phyloP scores from a whole-genome alignment of 2,888 invertebrate species.

The Platypus cylindrus region DNA sequence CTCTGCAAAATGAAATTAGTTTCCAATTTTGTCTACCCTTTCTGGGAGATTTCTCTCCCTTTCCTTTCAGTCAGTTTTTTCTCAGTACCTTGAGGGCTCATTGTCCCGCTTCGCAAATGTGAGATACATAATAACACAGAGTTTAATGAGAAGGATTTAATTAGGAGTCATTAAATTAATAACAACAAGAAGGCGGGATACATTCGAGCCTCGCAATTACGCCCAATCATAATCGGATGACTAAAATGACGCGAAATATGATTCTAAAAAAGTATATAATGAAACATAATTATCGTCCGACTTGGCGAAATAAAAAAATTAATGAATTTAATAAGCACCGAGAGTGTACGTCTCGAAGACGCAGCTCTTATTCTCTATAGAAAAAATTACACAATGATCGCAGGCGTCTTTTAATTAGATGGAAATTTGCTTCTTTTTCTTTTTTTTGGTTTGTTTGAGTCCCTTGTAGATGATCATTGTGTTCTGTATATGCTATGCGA shows the following conservation, averaged over 20 bases:
- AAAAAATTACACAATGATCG: too few relatives aligned
- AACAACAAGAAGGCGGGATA: slow-evolving; percentile 15
- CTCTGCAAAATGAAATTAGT: too few relatives aligned
- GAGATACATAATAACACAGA: too few relatives aligned
- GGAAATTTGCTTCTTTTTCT: slow-evolving; percentile 7
- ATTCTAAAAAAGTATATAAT: slow-evolving; percentile 13
- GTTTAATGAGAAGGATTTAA: too few relatives aligned
- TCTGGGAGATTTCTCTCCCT: too few relatives aligned
- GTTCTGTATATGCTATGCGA: too few relatives aligned
- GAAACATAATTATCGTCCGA: slow-evolving; percentile 12
- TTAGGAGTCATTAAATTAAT: slow-evolving; percentile 15
- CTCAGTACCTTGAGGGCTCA: too few relatives aligned
- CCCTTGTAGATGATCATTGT: too few relatives aligned
- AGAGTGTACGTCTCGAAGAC: slow-evolving; percentile 8
- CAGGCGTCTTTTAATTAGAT: slow-evolving; percentile 9
- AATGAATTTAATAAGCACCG: slow-evolving; percentile 12
- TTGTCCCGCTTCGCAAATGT: too few relatives aligned
- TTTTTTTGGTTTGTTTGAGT: slow-evolving; percentile 10
- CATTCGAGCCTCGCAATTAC: slow-evolving; percentile 14
- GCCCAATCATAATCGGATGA: slow-evolving; percentile 15
- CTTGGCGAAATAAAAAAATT: slow-evolving; percentile 7
- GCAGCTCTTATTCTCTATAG: too few relatives aligned
- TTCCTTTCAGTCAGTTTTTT: too few relatives aligned
- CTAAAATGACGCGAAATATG: slow-evolving; percentile 15
- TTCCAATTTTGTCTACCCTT: too few relatives aligned